A percentile compares a stretch with the other conserved stretches of the same genome.
Conservation (phyloP, 2,888 invertebrate species). For the Agonopterix arenella region DNA sequence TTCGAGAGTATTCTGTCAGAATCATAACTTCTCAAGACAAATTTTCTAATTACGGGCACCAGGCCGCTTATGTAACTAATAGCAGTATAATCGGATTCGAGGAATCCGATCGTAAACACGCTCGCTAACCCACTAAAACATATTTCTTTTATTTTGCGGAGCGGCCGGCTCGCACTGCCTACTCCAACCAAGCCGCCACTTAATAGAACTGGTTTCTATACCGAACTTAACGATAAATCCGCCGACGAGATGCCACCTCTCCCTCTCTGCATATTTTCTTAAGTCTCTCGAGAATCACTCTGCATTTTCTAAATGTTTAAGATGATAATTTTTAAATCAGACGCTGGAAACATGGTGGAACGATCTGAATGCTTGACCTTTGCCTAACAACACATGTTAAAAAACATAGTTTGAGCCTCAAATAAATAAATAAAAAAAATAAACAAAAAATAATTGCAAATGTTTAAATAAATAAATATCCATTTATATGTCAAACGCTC, state of each 20-base stretch:
- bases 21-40: constrained; percentile 21
- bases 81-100: constrained; percentile 58
- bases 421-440: too few relatives aligned
- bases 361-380: too few relatives aligned
- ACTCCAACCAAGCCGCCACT: constrained; percentile 39
- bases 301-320: constrained; percentile 24
- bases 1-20: neutral
- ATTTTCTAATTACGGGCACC: constrained; percentile 56
- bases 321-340: neutral
- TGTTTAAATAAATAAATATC: too few relatives aligned
- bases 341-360: too few relatives aligned
- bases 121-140: constrained; percentile 76
- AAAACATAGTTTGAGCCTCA: too few relatives aligned
- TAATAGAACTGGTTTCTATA: constrained; percentile 65
- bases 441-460: too few relatives aligned
- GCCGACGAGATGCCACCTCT: constrained; percentile 27
- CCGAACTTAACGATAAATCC: constrained; percentile 65
- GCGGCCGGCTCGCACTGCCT: constrained; percentile 46
- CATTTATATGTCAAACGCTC: too few relatives aligned
- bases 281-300: constrained; percentile 29
- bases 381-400: too few relatives aligned
- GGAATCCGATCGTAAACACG: constrained; percentile 69
- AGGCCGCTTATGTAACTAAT: constrained; percentile 63
- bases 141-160: constrained; percentile 74
- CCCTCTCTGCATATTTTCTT: constrained; percentile 53